A percentile compares a stretch with the other conserved stretches of the same genome.
phyloP scores from a whole-genome alignment of 2,113 vertebrate genomes.

The Callaeas wilsoni region DNA sequence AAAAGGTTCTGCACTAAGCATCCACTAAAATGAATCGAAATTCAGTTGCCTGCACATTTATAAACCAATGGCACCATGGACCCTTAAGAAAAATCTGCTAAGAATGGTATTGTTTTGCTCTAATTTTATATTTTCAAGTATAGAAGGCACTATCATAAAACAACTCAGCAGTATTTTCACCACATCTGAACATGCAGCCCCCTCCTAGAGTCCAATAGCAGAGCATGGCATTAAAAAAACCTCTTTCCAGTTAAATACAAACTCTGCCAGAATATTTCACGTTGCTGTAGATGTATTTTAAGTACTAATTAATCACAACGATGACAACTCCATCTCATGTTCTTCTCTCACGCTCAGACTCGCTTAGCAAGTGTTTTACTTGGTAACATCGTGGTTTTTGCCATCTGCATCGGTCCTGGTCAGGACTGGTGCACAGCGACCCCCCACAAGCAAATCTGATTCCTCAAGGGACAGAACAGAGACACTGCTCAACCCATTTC shows the following conservation, averaged over 20 bases:
- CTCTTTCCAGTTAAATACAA: background rate
- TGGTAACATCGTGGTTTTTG: background rate
- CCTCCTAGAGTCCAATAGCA: background rate
- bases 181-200: background rate
- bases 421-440: accelerated
- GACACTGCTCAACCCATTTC: background rate
- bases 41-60: background rate
- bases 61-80: background rate
- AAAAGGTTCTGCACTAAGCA: background rate
- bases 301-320: background rate
- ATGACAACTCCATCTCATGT: background rate
- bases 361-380: background rate
- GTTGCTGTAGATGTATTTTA: background rate
- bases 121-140: background rate
- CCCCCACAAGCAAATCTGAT: background rate
- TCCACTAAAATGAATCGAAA: background rate
- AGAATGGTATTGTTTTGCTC: background rate
- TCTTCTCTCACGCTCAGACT: background rate
- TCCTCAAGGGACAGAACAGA: background rate
- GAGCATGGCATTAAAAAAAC: background rate
- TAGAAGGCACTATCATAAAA: background rate
- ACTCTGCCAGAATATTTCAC: background rate
- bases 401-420: background rate
- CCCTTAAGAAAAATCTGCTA: background rate
- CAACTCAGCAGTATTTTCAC: background rate